These are phyloP conservation scores for Teleiodes luculella DNA, from an alignment of 2,888 invertebrate genomes.

Conservation along the genomic window DNA sequence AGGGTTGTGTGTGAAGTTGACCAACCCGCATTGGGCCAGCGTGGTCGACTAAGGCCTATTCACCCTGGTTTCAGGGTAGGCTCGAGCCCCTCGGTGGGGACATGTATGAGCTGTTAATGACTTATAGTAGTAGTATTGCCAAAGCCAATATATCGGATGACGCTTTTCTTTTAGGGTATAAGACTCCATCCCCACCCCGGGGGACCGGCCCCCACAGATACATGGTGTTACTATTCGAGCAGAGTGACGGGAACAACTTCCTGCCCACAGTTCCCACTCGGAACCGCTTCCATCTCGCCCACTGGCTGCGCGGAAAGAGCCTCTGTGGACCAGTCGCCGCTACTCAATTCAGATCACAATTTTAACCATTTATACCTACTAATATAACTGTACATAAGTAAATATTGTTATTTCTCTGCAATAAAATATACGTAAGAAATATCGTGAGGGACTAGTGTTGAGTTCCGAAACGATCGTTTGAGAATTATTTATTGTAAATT, in stretches of 20 bases:
- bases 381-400: neutral
- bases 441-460: no score
- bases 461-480: no score
- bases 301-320: slow-evolving; percentile 65
- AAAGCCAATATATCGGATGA: neutral
- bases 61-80: no score
- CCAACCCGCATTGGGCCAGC: no score
- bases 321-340: slow-evolving; percentile 66
- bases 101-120: no score
- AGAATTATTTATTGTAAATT: no score
- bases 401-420: neutral
- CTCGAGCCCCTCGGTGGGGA: no score
- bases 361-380: slow-evolving; percentile 36
- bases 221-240: slow-evolving; percentile 63
- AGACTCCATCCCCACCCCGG: slow-evolving; percentile 69
- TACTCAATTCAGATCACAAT: slow-evolving; percentile 56
- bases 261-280: slow-evolving; percentile 57
- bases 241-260: slow-evolving; percentile 67
- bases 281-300: slow-evolving; percentile 52
- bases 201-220: slow-evolving; percentile 68
- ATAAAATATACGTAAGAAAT: neutral
- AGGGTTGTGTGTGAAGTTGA: no score
- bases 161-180: slow-evolving; percentile 48
- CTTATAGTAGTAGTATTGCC: no score
- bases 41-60: no score